A percentile compares a stretch with the other conserved stretches of the same genome.
These are phyloP conservation scores for Halictus ligatus DNA, from an alignment of 2,888 invertebrate genomes.

Conservation along the genomic window DNA sequence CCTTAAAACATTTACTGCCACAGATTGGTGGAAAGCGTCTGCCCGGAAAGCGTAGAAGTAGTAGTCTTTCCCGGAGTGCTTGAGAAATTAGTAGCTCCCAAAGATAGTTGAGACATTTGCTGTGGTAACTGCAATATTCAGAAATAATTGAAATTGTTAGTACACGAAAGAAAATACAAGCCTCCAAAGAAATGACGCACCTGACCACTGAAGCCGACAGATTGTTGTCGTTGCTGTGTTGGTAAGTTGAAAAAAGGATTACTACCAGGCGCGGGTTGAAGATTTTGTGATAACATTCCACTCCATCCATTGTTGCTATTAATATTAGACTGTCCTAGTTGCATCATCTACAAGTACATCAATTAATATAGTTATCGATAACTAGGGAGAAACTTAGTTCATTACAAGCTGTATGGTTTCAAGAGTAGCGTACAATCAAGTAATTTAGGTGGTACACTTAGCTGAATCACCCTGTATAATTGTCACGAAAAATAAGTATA, in stretches of 20 bases:
- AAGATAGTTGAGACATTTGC: conserved; percentile 85
- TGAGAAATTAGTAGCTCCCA: conserved; percentile 79
- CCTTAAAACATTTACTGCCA: conserved; percentile 81
- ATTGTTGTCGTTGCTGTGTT: conserved; percentile 72
- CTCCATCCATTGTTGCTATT: conserved; percentile 81
- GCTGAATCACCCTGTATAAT: no score
- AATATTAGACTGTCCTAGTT: conserved; percentile 76
- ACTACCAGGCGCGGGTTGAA: conserved; percentile 82
- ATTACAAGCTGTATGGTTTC: no score
- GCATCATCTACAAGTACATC: conserved; percentile 74
- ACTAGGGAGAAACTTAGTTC: neutral
- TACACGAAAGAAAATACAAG: neutral
- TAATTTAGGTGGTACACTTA: no score
- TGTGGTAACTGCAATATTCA: conserved; percentile 83
- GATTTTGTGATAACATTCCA: conserved; percentile 80
- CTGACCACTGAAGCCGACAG: conserved; percentile 72
- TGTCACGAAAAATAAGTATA: neutral
- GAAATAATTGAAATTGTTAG: neutral
- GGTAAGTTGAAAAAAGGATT: conserved; percentile 83
- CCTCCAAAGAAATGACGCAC: conserved; percentile 60
- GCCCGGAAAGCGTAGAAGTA: conserved; percentile 76
- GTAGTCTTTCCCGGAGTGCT: conserved; percentile 73
- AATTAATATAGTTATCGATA: neutral
- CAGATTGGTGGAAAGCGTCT: conserved; percentile 82
- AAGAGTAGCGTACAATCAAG: no score